Evolutionary conservation across 2,797 vertebrate genomes (phyloP).

Genomic region (Mus caroli): DNA sequence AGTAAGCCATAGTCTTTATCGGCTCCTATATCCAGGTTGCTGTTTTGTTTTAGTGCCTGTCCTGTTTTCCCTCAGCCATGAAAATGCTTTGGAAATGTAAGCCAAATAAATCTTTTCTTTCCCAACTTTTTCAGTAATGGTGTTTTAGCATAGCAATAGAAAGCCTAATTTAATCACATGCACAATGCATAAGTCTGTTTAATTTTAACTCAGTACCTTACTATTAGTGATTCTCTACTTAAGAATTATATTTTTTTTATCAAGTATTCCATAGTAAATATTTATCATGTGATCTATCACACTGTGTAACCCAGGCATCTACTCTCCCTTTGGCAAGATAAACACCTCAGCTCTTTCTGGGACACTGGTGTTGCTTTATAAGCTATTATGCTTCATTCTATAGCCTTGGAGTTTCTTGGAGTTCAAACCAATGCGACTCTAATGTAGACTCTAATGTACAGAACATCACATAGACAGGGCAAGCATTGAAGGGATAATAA

Average conservation of each 20-base stretch:
- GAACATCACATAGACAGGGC: not conserved
- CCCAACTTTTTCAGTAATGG: not conserved
- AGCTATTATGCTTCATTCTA: not conserved
- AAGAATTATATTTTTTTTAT: conserved; percentile 8
- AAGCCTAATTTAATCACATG: not conserved
- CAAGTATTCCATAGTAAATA: not conserved
- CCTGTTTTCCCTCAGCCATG: not conserved
- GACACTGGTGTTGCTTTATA: not conserved
- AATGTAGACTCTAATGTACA: not conserved
- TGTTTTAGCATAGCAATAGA: not conserved
- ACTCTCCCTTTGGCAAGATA: not conserved
- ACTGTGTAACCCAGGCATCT: not conserved
- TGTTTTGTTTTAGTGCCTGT: not conserved
- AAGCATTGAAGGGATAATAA: not conserved
- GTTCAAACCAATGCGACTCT: not conserved
- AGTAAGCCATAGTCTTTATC: not conserved
- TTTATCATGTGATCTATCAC: not conserved
- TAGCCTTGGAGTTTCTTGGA: not conserved
- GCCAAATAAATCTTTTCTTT: not conserved
- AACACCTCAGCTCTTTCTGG: not conserved
- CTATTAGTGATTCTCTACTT: not conserved
- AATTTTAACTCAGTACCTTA: not conserved
- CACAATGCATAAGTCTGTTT: not conserved
- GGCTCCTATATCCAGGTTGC: not conserved
- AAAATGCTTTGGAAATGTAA: not conserved